These are phyloP conservation scores for Gymnorhina tibicen DNA, from an alignment of 2,113 vertebrate genomes.

Conservation along the genomic window DNA sequence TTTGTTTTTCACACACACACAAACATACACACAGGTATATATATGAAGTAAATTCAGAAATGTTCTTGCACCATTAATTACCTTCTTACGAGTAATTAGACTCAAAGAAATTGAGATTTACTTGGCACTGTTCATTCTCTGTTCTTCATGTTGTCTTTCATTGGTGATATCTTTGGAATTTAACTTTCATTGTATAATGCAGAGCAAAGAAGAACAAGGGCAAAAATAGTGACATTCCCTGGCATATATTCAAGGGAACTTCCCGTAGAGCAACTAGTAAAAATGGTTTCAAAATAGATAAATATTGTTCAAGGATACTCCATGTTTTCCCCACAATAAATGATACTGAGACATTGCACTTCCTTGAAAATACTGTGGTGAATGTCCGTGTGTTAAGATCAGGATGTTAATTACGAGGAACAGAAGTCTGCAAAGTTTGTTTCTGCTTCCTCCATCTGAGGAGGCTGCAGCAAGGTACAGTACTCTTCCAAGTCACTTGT, in stretches of 20 bases:
- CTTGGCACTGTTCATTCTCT: neutral
- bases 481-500: neutral
- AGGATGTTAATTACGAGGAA: neutral
- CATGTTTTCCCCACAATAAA: neutral
- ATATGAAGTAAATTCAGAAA: neutral
- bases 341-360: neutral
- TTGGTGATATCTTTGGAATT: neutral
- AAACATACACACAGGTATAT: accelerated
- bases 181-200: neutral
- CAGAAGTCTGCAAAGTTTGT: neutral
- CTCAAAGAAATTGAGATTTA: neutral
- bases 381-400: neutral
- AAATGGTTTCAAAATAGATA: neutral
- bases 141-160: neutral
- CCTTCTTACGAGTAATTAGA: neutral
- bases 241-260: neutral
- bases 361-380: neutral
- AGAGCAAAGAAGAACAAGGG: neutral
- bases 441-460: neutral
- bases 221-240: neutral
- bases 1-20: neutral
- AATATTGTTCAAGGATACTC: neutral
- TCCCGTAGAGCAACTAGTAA: neutral
- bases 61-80: neutral
- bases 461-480: neutral